Conservation (phyloP, 2,113 vertebrate genomes). For the Hippocampus guttulatus region DNA sequence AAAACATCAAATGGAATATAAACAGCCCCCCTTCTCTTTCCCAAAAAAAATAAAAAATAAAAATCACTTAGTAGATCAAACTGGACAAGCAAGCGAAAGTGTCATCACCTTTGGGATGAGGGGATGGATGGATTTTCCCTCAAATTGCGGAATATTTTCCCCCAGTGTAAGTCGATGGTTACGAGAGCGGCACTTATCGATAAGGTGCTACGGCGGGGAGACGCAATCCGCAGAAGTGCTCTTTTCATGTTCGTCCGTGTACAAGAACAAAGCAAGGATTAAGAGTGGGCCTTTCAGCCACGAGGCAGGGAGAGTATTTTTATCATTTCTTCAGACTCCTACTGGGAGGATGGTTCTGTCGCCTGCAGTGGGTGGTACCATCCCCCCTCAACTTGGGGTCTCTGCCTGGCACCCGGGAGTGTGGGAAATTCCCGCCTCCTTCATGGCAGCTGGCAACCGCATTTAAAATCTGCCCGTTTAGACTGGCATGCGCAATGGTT, state of each 20-base stretch:
- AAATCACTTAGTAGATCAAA: conserved; percentile 87
- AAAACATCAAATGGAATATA: conserved; percentile 94
- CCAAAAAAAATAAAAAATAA: conserved; percentile 73
- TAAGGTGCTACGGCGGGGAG: conserved; percentile 71
- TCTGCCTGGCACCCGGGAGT: conserved; percentile 39
- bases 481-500: neutral
- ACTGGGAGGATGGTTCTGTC: conserved; percentile 47
- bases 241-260: conserved; percentile 82
- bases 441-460: neutral
- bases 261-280: conserved; percentile 80
- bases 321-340: conserved; percentile 45
- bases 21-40: conserved; percentile 36
- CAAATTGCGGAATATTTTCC: conserved; percentile 81
- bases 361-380: conserved; percentile 48
- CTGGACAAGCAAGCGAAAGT: conserved; percentile 80
- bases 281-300: conserved; percentile 70
- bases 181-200: conserved; percentile 81
- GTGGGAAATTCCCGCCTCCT: conserved; percentile 48
- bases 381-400: conserved; percentile 57
- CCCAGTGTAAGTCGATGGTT: conserved; percentile 79
- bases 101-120: conserved; percentile 79
- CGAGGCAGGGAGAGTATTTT: conserved; percentile 54
- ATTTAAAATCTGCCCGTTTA: neutral
- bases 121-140: conserved; percentile 75
- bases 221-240: conserved; percentile 76